phyloP scores from a whole-genome alignment of 2,888 invertebrate genomes.

The Himalopsyche kuldschensis region DNA sequence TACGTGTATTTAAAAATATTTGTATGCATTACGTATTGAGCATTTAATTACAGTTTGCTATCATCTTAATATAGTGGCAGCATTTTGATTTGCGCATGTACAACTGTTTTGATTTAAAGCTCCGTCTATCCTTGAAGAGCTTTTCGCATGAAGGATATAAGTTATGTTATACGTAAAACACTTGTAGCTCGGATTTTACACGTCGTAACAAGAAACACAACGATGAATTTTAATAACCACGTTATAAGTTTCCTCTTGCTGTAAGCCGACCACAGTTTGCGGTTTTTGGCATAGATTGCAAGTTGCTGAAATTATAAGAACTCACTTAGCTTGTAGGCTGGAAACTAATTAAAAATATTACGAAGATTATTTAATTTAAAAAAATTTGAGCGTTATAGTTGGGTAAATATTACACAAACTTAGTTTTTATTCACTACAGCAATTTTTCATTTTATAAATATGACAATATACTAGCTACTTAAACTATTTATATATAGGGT shows the following conservation, averaged over 20 bases:
- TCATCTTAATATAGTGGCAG: too few relatives aligned
- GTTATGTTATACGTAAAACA: not conserved
- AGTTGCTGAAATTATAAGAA: not conserved
- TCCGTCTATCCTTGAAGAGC: not conserved
- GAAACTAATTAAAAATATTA: not conserved
- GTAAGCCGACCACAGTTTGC: constrained; percentile 6
- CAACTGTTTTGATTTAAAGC: not conserved
- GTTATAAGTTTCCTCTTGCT: constrained; percentile 18
- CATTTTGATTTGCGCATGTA: not conserved
- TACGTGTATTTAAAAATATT: too few relatives aligned
- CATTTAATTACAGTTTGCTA: too few relatives aligned
- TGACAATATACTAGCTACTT: too few relatives aligned
- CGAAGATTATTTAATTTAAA: too few relatives aligned
- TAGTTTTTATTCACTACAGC: too few relatives aligned
- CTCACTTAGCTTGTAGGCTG: not conserved
- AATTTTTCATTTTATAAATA: too few relatives aligned
- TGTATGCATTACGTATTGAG: too few relatives aligned
- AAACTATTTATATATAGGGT: too few relatives aligned
- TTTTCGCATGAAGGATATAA: not conserved
- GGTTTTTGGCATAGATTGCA: not conserved
- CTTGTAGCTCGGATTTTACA: not conserved
- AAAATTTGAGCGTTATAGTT: not conserved
- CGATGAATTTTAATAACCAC: constrained; percentile 20
- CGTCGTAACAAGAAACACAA: not conserved
- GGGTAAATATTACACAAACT: not conserved